These are phyloP conservation scores for Myocastor coypus DNA, from an alignment of 2,113 vertebrate species.

Conservation along the genomic window DNA sequence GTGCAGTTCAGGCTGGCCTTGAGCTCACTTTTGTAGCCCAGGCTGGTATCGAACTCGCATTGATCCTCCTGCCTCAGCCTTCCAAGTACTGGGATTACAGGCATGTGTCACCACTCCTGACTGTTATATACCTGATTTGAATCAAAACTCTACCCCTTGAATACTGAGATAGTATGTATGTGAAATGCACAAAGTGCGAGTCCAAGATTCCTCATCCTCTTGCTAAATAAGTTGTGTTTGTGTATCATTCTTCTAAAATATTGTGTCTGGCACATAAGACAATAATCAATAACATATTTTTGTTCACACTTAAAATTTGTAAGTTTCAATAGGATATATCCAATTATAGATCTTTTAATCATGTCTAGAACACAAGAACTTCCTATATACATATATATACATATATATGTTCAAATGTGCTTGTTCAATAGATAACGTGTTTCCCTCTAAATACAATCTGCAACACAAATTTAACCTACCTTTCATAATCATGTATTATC, in stretches of 20 bases:
- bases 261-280: not conserved
- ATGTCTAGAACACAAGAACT: not conserved
- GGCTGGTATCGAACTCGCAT: too few relatives aligned
- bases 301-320: not conserved
- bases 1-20: too few relatives aligned
- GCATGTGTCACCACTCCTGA: too few relatives aligned
- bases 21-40: too few relatives aligned
- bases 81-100: too few relatives aligned
- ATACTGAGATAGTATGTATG: not conserved
- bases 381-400: too few relatives aligned
- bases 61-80: too few relatives aligned
- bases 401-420: not conserved
- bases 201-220: not conserved
- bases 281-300: not conserved
- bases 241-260: not conserved
- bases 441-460: constrained; percentile 38
- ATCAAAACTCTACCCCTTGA: not conserved
- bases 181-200: not conserved
- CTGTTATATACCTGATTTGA: not conserved
- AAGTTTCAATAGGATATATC: not conserved
- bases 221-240: not conserved
- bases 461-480: not conserved
- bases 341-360: not conserved
- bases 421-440: constrained; percentile 14
- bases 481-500: not conserved